Percentiles rank a stretch among this genome's conserved stretches.
Evolutionary conservation across 2,797 vertebrate species (phyloP).

Genomic region (Garrulus glandarius): DNA sequence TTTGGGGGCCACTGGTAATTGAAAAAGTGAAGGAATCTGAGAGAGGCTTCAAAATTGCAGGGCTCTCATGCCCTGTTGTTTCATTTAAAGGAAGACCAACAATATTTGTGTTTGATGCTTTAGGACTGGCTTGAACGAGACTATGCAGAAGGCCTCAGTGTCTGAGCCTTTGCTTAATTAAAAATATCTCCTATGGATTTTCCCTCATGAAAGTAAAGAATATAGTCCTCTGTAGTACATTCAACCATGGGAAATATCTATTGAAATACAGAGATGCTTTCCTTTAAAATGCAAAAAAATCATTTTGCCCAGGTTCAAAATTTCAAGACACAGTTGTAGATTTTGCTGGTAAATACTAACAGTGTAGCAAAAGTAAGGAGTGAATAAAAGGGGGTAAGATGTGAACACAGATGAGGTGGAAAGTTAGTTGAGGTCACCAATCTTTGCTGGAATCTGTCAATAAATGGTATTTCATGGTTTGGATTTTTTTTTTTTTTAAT

Average conservation of each 20-base stretch:
- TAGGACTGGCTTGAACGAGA: not conserved
- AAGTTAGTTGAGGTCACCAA: not conserved
- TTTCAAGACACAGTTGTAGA: not conserved
- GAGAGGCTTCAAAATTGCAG: not conserved
- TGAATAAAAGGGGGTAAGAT: not conserved
- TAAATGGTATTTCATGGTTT: not conserved
- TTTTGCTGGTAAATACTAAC: not conserved
- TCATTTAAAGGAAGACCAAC: not conserved
- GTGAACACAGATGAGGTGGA: not conserved
- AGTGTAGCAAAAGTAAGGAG: not conserved
- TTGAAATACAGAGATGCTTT: not conserved
- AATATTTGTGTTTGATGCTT: not conserved
- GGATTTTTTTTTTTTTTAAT: not conserved
- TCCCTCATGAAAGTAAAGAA: not conserved
- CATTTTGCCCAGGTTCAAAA: not conserved
- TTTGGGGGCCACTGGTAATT: not conserved
- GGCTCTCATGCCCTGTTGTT: not conserved
- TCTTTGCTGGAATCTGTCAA: not conserved
- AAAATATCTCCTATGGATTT: not conserved
- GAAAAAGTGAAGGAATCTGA: not conserved
- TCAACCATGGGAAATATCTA: not conserved
- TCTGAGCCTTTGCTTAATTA: not conserved
- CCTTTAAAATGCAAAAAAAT: not conserved
- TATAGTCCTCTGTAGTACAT: not conserved
- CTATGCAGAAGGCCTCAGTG: not conserved